These are phyloP conservation scores for Megalops cyprinoides DNA, from an alignment of 2,797 vertebrate species.

Conservation along the genomic window DNA sequence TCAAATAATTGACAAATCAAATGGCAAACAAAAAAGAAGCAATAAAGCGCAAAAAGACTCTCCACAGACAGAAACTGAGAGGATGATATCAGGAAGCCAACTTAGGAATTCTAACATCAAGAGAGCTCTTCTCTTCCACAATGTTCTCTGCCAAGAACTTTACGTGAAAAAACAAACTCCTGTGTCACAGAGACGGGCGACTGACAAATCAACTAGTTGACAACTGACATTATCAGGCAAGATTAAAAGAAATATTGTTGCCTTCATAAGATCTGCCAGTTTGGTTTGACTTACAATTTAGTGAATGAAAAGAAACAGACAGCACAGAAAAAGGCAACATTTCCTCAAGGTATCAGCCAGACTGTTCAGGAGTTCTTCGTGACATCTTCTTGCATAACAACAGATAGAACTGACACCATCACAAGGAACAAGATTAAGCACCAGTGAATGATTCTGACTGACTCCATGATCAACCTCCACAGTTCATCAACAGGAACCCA, in stretches of 20 bases:
- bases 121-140: slow-evolving; percentile 34
- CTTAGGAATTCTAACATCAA: too few relatives aligned
- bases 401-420: slow-evolving; percentile 37
- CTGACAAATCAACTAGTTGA: slow-evolving; percentile 17
- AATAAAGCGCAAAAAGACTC: too few relatives aligned
- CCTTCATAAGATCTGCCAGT: background rate
- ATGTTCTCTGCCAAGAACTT: too few relatives aligned
- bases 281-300: slow-evolving; percentile 26
- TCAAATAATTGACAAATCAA: slow-evolving; percentile 25
- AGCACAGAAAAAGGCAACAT: slow-evolving; percentile 20
- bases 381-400: slow-evolving; percentile 27
- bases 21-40: slow-evolving; percentile 14
- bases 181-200: background rate
- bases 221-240: background rate
- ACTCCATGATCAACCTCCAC: slow-evolving; percentile 19
- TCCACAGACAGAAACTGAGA: too few relatives aligned
- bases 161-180: background rate
- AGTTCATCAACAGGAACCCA: slow-evolving; percentile 14
- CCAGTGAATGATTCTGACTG: slow-evolving; percentile 36
- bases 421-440: slow-evolving; percentile 39
- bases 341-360: slow-evolving; percentile 2
- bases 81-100: too few relatives aligned
- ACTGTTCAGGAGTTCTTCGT: slow-evolving; percentile 1
- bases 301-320: slow-evolving; percentile 1
- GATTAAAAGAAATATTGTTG: background rate